phyloP scores from a whole-genome alignment of 2,113 vertebrate genomes.

The Nymphicus hollandicus region DNA sequence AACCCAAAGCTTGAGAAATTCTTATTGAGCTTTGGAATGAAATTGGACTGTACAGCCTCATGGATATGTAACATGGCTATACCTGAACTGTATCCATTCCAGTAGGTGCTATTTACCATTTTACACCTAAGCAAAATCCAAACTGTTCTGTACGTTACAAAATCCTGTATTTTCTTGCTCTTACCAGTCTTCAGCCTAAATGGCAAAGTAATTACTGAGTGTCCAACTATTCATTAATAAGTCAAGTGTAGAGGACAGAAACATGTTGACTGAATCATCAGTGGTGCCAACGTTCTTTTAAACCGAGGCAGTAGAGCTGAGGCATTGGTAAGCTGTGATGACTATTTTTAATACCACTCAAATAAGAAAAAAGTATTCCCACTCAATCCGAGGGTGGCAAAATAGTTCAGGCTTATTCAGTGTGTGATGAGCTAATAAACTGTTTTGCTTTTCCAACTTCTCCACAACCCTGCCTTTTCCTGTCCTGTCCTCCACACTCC shows the following conservation, averaged over 20 bases:
- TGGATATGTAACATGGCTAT: not conserved
- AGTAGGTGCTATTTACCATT: not conserved
- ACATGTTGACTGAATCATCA: slow-evolving; percentile 5
- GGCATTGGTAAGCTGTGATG: not conserved
- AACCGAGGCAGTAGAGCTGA: not conserved
- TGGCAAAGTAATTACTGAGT: not conserved
- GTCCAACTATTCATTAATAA: not conserved
- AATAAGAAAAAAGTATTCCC: slow-evolving; percentile 25
- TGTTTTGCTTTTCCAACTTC: not conserved
- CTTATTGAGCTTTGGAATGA: not conserved
- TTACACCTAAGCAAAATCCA: not conserved
- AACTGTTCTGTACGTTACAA: not conserved
- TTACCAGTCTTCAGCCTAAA: not conserved
- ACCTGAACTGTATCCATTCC: not conserved
- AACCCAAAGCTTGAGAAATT: not conserved
- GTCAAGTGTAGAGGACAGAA: not conserved
- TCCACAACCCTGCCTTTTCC: not conserved
- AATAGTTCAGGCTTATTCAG: slow-evolving; percentile 31
- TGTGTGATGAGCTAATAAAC: not conserved
- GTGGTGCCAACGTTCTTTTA: not conserved
- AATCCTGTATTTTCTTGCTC: not conserved
- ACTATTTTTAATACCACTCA: slow-evolving; percentile 48
- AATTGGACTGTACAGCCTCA: not conserved
- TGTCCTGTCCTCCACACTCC: not conserved
- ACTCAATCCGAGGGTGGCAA: slow-evolving; percentile 13